These are phyloP conservation scores for Dinothrombium tinctorium DNA, from an alignment of 1,140 invertebrate species.

Conservation along the genomic window DNA sequence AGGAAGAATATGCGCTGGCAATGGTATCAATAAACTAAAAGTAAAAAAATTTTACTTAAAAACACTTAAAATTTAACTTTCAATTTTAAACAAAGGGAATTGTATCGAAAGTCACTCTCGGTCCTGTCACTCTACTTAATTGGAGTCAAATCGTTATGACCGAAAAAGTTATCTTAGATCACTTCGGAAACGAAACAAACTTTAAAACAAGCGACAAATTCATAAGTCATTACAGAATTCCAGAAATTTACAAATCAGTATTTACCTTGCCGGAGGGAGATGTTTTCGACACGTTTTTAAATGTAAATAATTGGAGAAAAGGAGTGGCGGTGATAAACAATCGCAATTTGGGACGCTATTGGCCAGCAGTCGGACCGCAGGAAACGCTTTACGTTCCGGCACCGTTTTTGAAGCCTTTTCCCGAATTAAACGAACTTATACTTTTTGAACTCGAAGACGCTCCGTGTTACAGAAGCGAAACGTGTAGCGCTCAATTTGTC, in stretches of 20 bases:
- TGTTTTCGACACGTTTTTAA: constrained; percentile 34
- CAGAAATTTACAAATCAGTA: background rate
- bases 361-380: constrained; percentile 47
- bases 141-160: no score
- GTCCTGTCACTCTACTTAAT: no score
- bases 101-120: no score
- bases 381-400: constrained; percentile 44
- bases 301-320: constrained; percentile 39
- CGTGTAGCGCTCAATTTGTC: background rate
- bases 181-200: no score
- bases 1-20: constrained; percentile 13
- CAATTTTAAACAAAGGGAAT: no score
- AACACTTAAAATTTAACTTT: no score
- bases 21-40: constrained; percentile 19
- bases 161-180: no score
- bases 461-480: constrained; percentile 12
- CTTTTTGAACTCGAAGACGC: constrained; percentile 21
- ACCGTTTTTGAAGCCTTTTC: constrained; percentile 21
- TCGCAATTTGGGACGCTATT: constrained; percentile 47
- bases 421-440: constrained; percentile 18
- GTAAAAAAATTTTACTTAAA: no score
- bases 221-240: no score
- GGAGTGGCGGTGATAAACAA: constrained; percentile 45
- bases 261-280: background rate
- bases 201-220: no score